These are phyloP conservation scores for Psophia crepitans DNA, from an alignment of 2,113 vertebrate species.

Conservation along the genomic window DNA sequence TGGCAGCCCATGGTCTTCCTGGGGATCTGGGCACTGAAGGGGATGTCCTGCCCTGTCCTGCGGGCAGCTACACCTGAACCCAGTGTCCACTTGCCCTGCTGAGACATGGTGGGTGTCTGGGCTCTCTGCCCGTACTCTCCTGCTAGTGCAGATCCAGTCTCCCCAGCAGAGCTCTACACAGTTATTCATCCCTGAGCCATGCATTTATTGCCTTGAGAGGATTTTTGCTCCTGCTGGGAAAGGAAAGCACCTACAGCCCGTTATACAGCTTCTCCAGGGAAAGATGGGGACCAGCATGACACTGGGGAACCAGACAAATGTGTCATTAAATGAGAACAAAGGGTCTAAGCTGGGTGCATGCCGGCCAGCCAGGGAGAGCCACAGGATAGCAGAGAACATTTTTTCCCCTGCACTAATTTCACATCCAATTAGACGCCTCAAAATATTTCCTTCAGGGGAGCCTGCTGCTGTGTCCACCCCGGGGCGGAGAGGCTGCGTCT, in stretches of 20 bases:
- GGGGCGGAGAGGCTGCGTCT: background rate
- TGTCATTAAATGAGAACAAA: background rate
- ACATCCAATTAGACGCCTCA: background rate
- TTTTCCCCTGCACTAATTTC: background rate
- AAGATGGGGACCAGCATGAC: background rate
- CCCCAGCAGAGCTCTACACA: background rate
- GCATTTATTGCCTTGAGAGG: background rate
- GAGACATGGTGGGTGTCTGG: accelerated
- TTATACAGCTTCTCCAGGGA: background rate
- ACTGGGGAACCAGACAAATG: accelerated
- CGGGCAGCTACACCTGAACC: accelerated
- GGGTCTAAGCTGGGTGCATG: accelerated
- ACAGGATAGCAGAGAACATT: background rate
- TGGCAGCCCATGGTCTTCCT: background rate
- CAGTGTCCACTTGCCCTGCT: background rate
- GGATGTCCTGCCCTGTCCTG: background rate
- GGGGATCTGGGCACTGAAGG: background rate
- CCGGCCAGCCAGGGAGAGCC: background rate
- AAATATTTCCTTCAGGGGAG: background rate
- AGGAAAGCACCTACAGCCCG: background rate
- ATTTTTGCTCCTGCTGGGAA: background rate
- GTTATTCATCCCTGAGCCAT: background rate
- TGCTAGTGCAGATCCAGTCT: background rate
- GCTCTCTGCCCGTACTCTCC: background rate
- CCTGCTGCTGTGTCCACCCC: background rate